Evolutionary conservation across 2,113 vertebrate genomes (phyloP).

Genomic region (Trematomus loennbergii): DNA sequence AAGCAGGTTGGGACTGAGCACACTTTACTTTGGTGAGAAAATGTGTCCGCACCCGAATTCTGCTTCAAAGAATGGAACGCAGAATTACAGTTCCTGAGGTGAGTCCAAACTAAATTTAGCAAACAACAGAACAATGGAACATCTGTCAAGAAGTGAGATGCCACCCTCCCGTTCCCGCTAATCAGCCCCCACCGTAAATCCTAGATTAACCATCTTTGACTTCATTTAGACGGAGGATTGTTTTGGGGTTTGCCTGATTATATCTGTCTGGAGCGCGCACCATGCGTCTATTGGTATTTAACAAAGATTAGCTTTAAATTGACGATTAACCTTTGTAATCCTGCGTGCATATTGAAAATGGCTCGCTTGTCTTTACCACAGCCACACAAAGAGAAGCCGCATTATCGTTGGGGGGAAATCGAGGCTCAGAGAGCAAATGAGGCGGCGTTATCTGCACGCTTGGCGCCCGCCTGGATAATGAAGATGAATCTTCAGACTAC

Average conservation of each 20-base stretch:
- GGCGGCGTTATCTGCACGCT: constrained; percentile 73
- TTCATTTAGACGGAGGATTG: constrained; percentile 67
- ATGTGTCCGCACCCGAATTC: background rate
- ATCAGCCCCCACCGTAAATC: constrained; percentile 51
- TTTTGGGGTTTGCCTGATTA: constrained; percentile 73
- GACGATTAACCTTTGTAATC: constrained; percentile 85
- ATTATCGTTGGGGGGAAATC: constrained; percentile 74
- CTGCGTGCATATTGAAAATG: constrained; percentile 73
- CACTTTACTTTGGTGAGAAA: background rate
- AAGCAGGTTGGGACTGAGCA: background rate
- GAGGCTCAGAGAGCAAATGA: constrained; percentile 80
- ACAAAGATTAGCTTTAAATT: constrained; percentile 85
- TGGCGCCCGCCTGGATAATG: constrained; percentile 75
- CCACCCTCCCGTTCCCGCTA: constrained; percentile 13
- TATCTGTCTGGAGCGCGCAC: constrained; percentile 67
- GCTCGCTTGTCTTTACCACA: constrained; percentile 66
- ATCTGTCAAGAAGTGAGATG: constrained; percentile 27
- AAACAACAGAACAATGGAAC: constrained; percentile 29
- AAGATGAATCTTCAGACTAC: constrained; percentile 75
- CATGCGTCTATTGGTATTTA: constrained; percentile 80
- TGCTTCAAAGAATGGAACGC: background rate
- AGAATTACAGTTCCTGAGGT: constrained; percentile 6
- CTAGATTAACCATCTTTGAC: constrained; percentile 66
- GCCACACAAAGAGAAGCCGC: constrained; percentile 62
- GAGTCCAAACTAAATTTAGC: constrained; percentile 34